These are phyloP conservation scores for Megalops cyprinoides DNA, from an alignment of 2,797 vertebrate species.

Conservation along the genomic window DNA sequence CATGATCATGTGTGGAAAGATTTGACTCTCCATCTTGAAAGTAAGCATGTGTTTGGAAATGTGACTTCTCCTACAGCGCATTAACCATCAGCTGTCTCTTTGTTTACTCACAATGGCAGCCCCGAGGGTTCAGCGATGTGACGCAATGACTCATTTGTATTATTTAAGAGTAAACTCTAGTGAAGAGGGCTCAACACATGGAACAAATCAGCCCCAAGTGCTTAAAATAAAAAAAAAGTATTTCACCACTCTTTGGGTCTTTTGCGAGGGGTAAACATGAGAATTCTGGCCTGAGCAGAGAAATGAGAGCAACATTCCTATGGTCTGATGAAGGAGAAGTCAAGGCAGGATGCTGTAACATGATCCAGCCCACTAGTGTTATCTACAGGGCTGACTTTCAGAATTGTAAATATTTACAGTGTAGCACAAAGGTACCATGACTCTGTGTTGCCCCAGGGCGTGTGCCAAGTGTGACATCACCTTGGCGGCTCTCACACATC, in stretches of 20 bases:
- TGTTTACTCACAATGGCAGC: neutral
- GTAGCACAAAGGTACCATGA: neutral
- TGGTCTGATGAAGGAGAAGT: neutral
- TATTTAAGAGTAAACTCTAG: neutral
- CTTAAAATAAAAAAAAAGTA: neutral
- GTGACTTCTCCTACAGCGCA: constrained; percentile 5
- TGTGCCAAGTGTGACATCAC: constrained; percentile 18
- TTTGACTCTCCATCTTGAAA: neutral
- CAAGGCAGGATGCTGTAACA: neutral
- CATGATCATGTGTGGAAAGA: neutral
- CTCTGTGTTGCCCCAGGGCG: neutral
- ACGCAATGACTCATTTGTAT: neutral
- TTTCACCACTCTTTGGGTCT: neutral
- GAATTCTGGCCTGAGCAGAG: neutral
- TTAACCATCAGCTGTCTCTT: constrained; percentile 8
- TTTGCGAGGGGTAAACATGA: neutral
- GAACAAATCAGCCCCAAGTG: neutral
- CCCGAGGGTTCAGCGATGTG: neutral
- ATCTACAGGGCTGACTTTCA: neutral
- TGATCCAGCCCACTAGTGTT: constrained; percentile 13
- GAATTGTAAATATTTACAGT: constrained; percentile 15
- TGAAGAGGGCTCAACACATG: neutral
- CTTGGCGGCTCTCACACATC: neutral
- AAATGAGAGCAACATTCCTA: neutral
- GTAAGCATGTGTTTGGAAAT: neutral